Conservation (phyloP, 2,888 invertebrate genomes). For the Nomada fucata region DNA sequence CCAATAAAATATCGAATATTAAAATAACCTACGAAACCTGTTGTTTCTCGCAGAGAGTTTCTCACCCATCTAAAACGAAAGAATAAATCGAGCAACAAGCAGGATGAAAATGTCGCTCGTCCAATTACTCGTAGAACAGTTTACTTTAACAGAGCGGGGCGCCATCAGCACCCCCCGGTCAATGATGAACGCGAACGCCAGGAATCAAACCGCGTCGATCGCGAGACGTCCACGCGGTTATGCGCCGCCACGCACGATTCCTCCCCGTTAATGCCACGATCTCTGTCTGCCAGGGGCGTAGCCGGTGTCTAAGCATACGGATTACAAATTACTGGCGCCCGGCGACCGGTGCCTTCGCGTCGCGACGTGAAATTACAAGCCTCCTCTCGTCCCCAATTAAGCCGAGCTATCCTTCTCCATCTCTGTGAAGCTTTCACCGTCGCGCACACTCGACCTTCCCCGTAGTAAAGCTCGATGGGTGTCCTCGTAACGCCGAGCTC, state of each 20-base stretch:
- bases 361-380: conserved; percentile 75
- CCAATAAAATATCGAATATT: not conserved
- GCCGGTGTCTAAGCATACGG: conserved; percentile 63
- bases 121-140: too few relatives aligned
- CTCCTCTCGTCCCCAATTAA: conserved; percentile 71
- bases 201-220: conserved; percentile 46
- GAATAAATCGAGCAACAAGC: too few relatives aligned
- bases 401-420: conserved; percentile 42
- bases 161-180: too few relatives aligned
- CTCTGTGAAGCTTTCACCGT: conserved; percentile 1
- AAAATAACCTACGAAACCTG: too few relatives aligned
- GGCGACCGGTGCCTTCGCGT: conserved; percentile 66
- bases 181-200: not conserved
- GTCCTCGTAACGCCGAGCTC: conserved; percentile 55
- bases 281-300: conserved; percentile 53
- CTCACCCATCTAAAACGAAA: too few relatives aligned
- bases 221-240: conserved; percentile 43
- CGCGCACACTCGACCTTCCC: conserved; percentile 44
- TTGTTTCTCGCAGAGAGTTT: too few relatives aligned
- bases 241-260: conserved; percentile 62
- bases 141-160: too few relatives aligned
- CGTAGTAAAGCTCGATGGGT: conserved; percentile 49
- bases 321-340: conserved; percentile 74
- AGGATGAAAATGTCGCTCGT: too few relatives aligned
- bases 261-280: conserved; percentile 57